Evolutionary conservation across 1,140 invertebrate genomes (phyloP), one percentile per base, ranked within the genome.

Genomic region (Drosophila oshimai): DNA sequence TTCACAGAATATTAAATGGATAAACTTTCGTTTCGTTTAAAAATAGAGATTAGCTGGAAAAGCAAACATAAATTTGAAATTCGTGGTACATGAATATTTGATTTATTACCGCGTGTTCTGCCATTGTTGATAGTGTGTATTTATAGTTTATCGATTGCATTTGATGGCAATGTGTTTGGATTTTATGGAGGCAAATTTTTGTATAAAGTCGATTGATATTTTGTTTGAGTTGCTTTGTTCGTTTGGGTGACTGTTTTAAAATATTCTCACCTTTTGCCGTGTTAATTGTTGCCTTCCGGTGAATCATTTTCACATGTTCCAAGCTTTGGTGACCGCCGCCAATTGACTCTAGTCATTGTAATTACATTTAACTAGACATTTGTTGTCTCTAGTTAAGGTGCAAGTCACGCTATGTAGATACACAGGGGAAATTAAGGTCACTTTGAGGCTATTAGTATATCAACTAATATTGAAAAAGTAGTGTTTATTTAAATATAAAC

Each of bases 201-300:
- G 24, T 4, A 28, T 68, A 45, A 67, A 60, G 37, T 68, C 61
- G 44, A 34, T 20, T 10, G 18, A 24, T 64, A 24, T 24, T 26
- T 44, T 26, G 6, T 53, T 54, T 6, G 15, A 4, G 12, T 6
- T 24, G 4, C 18, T 15, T 55, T 49, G 51, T 9, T 24, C 28
- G 10, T 17, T 26, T 28, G 24, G 13, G 6, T 55, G 29, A 12
- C 20, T 46, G 13, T 36, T 51, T 46, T 54, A 29, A 67, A 70
- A 70, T 74, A 70, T 58, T 79, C 71, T 61, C 72, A 17, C 60
- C 60, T 31, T 41, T 54, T 51, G 37, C 28, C 26, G 47, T 65
- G 57, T 47, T 60, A 76, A 80, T 72, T 62, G 58, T 17, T 22
- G 41, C 24, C 31, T 76, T 80, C 72, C 77, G 77, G 44, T 74